These are phyloP conservation scores for Cottoperca gobio DNA, from an alignment of 2,797 vertebrate genomes.

Conservation along the genomic window DNA sequence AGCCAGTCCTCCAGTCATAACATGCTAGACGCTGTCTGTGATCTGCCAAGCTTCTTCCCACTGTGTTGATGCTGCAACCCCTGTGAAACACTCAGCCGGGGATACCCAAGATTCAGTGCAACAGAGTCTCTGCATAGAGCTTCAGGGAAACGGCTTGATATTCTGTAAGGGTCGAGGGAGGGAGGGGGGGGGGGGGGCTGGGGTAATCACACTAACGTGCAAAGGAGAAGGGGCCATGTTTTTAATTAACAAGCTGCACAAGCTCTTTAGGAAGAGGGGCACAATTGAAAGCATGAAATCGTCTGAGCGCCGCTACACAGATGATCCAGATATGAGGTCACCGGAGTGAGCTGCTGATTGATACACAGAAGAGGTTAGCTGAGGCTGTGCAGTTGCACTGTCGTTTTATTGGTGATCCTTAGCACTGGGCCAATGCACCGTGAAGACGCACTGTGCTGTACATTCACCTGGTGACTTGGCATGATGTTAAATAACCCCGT, in stretches of 20 bases:
- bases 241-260: constrained; percentile 61
- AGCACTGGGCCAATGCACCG: constrained; percentile 8
- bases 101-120: constrained; percentile 61
- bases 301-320: constrained; percentile 29
- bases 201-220: constrained; percentile 5
- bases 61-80: constrained; percentile 62
- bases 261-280: constrained; percentile 50
- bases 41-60: constrained; percentile 37
- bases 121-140: constrained; percentile 59
- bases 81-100: constrained; percentile 54
- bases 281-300: constrained; percentile 26
- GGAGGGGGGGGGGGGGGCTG: background rate
- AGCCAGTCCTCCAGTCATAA: constrained; percentile 29
- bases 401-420: constrained; percentile 28
- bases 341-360: constrained; percentile 51
- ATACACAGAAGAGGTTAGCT: constrained; percentile 54
- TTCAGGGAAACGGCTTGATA: constrained; percentile 38
- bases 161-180: constrained; percentile 6
- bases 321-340: constrained; percentile 70
- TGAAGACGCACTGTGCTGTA: background rate
- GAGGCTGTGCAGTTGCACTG: constrained; percentile 38
- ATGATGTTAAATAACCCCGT: background rate
- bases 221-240: constrained; percentile 43
- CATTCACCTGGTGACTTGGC: constrained; percentile 23
- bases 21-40: constrained; percentile 18